phyloP scores from a whole-genome alignment of 2,113 vertebrate species.

The Mustela nigripes region DNA sequence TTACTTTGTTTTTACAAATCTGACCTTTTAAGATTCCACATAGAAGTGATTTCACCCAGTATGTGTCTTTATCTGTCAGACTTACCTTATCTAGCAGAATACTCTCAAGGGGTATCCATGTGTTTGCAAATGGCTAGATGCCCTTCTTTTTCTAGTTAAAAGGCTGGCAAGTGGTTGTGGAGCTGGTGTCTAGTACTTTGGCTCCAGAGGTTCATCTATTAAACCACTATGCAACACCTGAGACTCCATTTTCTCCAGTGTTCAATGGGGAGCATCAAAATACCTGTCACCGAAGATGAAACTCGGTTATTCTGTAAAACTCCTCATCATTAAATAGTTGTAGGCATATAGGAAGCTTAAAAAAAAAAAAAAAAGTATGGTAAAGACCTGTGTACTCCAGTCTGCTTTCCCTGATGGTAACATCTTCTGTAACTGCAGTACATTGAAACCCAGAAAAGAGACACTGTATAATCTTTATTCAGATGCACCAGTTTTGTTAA shows the following conservation, averaged over 20 bases:
- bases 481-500: not conserved
- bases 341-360: not conserved
- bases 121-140: not conserved
- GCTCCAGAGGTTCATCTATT: not conserved
- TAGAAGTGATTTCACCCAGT: not conserved
- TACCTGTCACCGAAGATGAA: not conserved
- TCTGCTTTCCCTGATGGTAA: not conserved
- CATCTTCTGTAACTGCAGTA: no score
- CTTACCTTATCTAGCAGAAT: not conserved
- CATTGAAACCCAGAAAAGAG: not conserved
- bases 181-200: not conserved
- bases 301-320: not conserved
- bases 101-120: not conserved
- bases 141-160: not conserved
- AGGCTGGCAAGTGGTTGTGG: not conserved
- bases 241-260: not conserved
- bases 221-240: not conserved
- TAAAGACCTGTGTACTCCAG: not conserved
- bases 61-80: not conserved
- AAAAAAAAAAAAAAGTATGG: no score
- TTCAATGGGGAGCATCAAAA: constrained; percentile 9
- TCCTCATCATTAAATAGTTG: not conserved
- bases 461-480: not conserved
- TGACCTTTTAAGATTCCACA: not conserved
- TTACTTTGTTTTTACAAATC: not conserved